Evolutionary conservation across 2,888 invertebrate species (phyloP), one percentile per base, ranked within the genome.

Genomic region (Creontiades dilutus): DNA sequence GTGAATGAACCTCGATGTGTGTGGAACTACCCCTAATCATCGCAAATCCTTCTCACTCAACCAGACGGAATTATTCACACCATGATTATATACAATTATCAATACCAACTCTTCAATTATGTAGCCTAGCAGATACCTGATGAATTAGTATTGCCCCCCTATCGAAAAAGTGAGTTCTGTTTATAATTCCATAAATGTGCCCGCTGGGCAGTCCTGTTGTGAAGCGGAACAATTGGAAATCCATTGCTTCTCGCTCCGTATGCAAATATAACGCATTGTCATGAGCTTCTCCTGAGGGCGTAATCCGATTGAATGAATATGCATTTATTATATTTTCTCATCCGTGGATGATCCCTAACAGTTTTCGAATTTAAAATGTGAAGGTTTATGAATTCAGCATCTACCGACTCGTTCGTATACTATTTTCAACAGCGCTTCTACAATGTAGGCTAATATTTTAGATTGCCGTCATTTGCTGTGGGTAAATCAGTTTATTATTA

Each of bases 221-320:
- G 52, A 16, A 52, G 52, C 52, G 16, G 52, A 68, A 68, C 68
- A 68, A 68, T 68, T 68, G 68, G 68, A 68, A 68, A 23, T 23
- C 68, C 68, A 52, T 52, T 52, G 14, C 23, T 19, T 11, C 68
- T 23, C 68, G 23, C n/a, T 7, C 23, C 68, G 68, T 68, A 68
- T 68, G 68, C 68, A 68, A 68, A 68, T 68, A 68, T 23, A 11
- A 19, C 68, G 23, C 68, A 68, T 68, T 68, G 68, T 23, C 68
- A 68, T 23, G 68, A 68, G 68, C 23, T 68, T 68, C 27, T 68
- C 68, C 68, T 23, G 68, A 68, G 68, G 68, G 68, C 27, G 68
- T 68, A 27, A 68, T 68, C 68, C 68, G 68, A 68, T 68, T 68
- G 23, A 23, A 68, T 68, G 68, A 68, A 68, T 68, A 68, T 68